phyloP scores from a whole-genome alignment of 2,113 vertebrate species.

The Channa argus region DNA sequence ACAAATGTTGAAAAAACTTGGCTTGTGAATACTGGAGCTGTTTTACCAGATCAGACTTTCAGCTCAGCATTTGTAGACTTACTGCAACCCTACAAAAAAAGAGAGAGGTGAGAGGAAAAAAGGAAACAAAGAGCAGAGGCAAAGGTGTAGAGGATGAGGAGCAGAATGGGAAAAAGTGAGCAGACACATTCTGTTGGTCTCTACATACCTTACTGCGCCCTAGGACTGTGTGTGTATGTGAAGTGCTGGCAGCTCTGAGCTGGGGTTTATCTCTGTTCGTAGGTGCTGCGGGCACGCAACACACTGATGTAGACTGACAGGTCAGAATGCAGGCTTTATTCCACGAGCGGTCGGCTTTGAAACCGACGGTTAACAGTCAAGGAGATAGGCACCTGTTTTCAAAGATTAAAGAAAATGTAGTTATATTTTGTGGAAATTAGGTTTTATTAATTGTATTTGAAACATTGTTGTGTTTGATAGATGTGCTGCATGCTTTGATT shows the following conservation, averaged over 20 bases:
- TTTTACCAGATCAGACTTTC: not conserved
- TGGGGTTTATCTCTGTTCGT: conserved; percentile 63
- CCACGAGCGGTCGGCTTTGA: conserved; percentile 14
- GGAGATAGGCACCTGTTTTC: not conserved
- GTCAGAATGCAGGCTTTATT: conserved; percentile 49
- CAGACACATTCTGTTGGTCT: conserved; percentile 39
- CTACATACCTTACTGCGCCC: conserved; percentile 49
- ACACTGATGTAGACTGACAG: conserved; percentile 69
- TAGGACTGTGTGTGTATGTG: conserved; percentile 39
- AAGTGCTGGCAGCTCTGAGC: conserved; percentile 46
- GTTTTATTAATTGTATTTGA: too few species aligned
- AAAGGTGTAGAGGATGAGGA: conserved; percentile 15
- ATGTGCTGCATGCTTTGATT: too few species aligned
- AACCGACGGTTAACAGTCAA: conserved; percentile 23
- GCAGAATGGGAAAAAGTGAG: conserved; percentile 29
- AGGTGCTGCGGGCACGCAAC: conserved; percentile 40
- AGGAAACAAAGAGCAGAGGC: not conserved
- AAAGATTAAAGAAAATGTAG: too few species aligned
- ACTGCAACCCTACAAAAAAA: not conserved
- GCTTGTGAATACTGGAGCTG: too few species aligned
- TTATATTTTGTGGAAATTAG: too few species aligned
- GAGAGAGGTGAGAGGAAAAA: not conserved
- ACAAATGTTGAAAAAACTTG: too few species aligned
- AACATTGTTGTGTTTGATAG: too few species aligned
- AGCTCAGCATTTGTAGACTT: not conserved